phyloP scores from a whole-genome alignment of 1,140 invertebrate genomes.

The Pogonus chalceus region DNA sequence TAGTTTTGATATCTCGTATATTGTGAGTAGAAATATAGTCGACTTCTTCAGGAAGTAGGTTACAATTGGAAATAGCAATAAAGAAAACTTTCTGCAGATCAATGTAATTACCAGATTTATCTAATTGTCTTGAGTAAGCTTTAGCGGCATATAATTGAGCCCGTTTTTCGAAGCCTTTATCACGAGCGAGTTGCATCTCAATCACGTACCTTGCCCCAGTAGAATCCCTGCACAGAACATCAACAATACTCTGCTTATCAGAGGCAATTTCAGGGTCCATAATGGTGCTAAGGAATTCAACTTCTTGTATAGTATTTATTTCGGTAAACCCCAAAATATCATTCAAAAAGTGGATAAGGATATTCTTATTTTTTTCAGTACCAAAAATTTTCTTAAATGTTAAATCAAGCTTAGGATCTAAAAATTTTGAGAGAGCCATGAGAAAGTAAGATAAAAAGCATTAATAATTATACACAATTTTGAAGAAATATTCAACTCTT shows the following conservation, averaged over 20 bases:
- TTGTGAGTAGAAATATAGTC: slow-evolving; percentile 8
- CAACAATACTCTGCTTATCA: slow-evolving; percentile 16
- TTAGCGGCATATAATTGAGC: slow-evolving; percentile 15
- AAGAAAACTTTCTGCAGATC: slow-evolving; percentile 14
- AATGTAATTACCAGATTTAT: slow-evolving; percentile 14
- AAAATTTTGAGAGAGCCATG: too few relatives aligned
- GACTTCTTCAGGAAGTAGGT: slow-evolving; percentile 8
- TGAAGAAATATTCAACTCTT: too few relatives aligned
- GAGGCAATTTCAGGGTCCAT: slow-evolving; percentile 15
- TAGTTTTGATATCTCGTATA: slow-evolving; percentile 7
- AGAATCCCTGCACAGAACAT: slow-evolving; percentile 14
- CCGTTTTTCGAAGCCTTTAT: slow-evolving; percentile 15
- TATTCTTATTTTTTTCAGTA: slow-evolving; percentile 13
- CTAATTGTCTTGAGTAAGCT: too few relatives aligned
- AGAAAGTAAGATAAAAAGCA: too few relatives aligned
- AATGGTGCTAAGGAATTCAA: slow-evolving; percentile 15
- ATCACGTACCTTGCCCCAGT: neutral
- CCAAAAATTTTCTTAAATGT: slow-evolving; percentile 8
- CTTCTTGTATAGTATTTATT: slow-evolving; percentile 6
- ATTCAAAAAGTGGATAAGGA: slow-evolving; percentile 11
- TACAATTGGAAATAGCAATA: slow-evolving; percentile 16
- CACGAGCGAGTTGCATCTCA: slow-evolving; percentile 13
- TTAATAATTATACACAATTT: too few relatives aligned
- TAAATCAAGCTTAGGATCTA: neutral
- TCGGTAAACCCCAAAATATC: slow-evolving; percentile 11